These are phyloP conservation scores for Cyrtodaria siliqua DNA, from an alignment of 2,888 invertebrate species.

Conservation along the genomic window DNA sequence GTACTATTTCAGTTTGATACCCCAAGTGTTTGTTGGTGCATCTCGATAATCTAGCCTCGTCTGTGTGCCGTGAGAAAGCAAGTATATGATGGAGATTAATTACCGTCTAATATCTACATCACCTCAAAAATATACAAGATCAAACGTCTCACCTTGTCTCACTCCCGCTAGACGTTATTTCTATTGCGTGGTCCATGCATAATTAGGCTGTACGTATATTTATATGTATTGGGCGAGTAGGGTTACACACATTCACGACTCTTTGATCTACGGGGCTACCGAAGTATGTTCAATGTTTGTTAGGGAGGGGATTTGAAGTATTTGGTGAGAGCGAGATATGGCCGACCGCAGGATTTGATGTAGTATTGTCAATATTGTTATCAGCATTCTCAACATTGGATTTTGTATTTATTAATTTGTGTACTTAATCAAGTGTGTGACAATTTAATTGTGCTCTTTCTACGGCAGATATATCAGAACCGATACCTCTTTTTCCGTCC, in stretches of 20 bases:
- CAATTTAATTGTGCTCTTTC: no score
- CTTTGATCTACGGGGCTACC: conserved; percentile 42
- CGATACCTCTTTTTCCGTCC: no score
- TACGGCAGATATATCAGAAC: no score
- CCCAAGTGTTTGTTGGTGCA: no score
- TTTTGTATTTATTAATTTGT: no score
- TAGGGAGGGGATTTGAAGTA: conserved; percentile 34
- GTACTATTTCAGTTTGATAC: no score
- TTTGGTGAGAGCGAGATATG: conserved; percentile 17
- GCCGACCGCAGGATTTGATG: not conserved
- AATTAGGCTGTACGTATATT: conserved; percentile 5
- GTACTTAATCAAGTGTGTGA: no score
- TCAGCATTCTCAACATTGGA: no score
- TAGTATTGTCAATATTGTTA: no score
- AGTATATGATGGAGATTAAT: conserved; percentile 31
- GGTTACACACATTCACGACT: not conserved
- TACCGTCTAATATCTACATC: conserved; percentile 29
- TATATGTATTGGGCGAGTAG: conserved; percentile 12
- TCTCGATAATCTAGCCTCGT: no score
- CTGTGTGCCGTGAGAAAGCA: no score
- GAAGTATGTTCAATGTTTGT: conserved; percentile 29
- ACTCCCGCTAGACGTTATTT: conserved; percentile 1
- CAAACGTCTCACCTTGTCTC: conserved; percentile 21
- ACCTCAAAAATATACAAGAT: conserved; percentile 29
- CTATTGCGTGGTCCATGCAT: conserved; percentile 6